phyloP scores from a whole-genome alignment of 2,797 vertebrate genomes.

The Phoebastria nigripes region DNA sequence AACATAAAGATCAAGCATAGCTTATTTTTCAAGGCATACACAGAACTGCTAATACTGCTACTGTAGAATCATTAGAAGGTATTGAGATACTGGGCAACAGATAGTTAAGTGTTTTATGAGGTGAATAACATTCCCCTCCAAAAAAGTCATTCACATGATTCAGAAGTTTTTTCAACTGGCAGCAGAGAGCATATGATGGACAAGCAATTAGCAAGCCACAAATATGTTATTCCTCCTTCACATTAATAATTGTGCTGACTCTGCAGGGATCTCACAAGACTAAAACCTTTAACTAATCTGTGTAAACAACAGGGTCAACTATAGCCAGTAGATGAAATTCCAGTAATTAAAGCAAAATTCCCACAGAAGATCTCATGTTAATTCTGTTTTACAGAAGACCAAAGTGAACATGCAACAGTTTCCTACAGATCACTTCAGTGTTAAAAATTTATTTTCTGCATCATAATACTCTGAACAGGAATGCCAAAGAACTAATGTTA shows the following conservation, averaged over 20 bases:
- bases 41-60: background rate
- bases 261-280: background rate
- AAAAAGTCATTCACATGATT: background rate
- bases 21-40: background rate
- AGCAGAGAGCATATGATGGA: background rate
- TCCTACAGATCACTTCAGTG: background rate
- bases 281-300: background rate
- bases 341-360: background rate
- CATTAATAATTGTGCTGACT: background rate
- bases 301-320: background rate
- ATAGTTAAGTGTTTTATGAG: background rate
- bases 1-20: background rate
- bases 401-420: background rate
- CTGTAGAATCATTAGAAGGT: background rate
- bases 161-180: background rate
- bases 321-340: background rate
- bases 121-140: background rate
- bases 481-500: constrained; percentile 42
- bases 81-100: background rate
- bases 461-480: background rate
- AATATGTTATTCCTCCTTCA: background rate
- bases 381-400: background rate
- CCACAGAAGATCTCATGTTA: background rate
- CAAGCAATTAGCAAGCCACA: background rate
- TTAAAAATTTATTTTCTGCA: background rate